phyloP scores from a whole-genome alignment of 2,888 invertebrate genomes.

The Agriopis aurantiaria region DNA sequence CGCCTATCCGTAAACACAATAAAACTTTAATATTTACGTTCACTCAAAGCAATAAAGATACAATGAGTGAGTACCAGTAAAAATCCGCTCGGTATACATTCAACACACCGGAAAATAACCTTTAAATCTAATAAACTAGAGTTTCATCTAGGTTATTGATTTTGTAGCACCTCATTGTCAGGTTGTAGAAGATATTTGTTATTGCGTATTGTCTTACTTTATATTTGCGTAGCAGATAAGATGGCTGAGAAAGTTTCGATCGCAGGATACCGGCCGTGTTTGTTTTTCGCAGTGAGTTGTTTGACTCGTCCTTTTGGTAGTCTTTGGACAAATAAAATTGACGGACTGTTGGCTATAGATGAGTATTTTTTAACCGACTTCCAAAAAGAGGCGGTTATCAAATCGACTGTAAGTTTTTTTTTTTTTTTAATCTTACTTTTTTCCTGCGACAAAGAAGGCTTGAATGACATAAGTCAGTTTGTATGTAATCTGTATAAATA shows the following conservation, averaged over 20 bases:
- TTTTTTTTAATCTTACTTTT: background rate
- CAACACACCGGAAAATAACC: conserved; percentile 36
- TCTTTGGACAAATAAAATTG: conserved; percentile 36
- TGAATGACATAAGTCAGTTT: background rate
- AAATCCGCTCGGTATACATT: conserved; percentile 62
- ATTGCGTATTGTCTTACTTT: conserved; percentile 76
- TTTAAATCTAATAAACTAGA: conserved; percentile 39
- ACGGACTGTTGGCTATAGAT: background rate
- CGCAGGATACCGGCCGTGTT: conserved; percentile 58
- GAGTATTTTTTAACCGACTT: too few species aligned
- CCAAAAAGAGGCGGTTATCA: too few species aligned
- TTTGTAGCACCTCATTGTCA: conserved; percentile 56
- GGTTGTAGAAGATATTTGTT: conserved; percentile 76
- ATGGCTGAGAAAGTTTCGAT: conserved; percentile 66
- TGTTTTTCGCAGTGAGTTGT: conserved; percentile 72
- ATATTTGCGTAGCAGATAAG: conserved; percentile 78
- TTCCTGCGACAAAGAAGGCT: background rate
- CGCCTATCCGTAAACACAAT: conserved; percentile 82
- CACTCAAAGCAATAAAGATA: conserved; percentile 78
- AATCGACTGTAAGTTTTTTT: too few species aligned
- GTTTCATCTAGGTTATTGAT: conserved; percentile 46
- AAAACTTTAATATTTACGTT: conserved; percentile 83
- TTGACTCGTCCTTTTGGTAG: conserved; percentile 47
- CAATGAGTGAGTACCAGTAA: conserved; percentile 78
- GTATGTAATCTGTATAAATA: too few species aligned